Evolutionary conservation across 2,113 vertebrate species (phyloP).

Genomic region (Phylloscopus trochiloides): DNA sequence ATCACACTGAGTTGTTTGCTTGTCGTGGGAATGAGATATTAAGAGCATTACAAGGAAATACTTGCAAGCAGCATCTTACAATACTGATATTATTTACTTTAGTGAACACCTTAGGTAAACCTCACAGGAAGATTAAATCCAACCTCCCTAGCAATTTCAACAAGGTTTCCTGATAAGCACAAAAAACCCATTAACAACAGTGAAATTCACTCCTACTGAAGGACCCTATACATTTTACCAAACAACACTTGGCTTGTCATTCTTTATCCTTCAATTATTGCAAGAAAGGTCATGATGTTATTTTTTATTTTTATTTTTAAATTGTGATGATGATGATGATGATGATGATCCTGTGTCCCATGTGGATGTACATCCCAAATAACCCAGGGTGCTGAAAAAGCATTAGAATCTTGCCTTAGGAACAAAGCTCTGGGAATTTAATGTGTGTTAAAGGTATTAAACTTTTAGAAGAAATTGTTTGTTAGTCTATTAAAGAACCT

Average conservation of each 20-base stretch:
- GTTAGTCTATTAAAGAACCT: neutral
- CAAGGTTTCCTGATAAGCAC: neutral
- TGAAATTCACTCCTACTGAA: neutral
- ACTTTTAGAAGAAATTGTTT: neutral
- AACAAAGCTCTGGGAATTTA: neutral
- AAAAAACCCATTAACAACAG: accelerated
- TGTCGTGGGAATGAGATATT: neutral
- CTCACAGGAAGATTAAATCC: neutral
- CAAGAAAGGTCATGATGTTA: accelerated
- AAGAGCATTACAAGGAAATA: neutral
- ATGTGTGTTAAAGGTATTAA: neutral
- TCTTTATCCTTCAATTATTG: neutral
- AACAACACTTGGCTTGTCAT: neutral
- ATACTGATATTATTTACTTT: neutral
- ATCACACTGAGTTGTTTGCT: neutral
- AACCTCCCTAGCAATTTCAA: neutral
- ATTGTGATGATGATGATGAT: neutral
- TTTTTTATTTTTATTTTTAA: neutral
- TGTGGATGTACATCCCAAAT: neutral
- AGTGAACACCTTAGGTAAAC: neutral
- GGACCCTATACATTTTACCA: neutral
- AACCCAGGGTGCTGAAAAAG: neutral
- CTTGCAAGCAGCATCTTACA: neutral
- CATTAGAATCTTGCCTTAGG: neutral
- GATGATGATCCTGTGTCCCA: neutral